Evolutionary conservation across 2,888 invertebrate genomes (phyloP), one percentile per base, ranked within the genome.

Genomic region (Lithophane socia): DNA sequence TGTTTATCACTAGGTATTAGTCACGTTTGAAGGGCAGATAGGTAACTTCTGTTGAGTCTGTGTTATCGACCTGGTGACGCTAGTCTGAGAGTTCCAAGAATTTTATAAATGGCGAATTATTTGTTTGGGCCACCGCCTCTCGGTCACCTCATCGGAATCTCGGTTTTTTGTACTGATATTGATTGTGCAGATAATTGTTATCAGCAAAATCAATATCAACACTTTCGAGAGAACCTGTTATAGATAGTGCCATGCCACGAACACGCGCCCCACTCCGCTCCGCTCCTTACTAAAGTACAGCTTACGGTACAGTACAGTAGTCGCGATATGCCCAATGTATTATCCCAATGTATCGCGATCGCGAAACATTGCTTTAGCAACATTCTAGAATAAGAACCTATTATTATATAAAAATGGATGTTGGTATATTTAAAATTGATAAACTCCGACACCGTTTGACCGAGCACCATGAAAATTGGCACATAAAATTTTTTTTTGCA

Each of bases 41-140:
- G 13, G 13, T 16, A 29, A 21, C 56, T 52, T 5, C 21, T 24
- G n/a, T 49, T 16, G 13, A 54, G 21, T 37, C 29, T 16, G 58
- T 63, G 37, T 37, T 75, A 76, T 76, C 54, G 37, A 37, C 21
- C 21, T 44, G 42, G 9, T 76, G 47, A 56, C 64, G 24, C 54
- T 49, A 42, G 18, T 47, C 8, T 16, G 37, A 13, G 5, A 47
- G 3, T 76, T 76, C 37, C 54, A 49, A 76, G 76, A 64, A 64
- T 37, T 49, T 44, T 29, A 3, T 61, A 52, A 63, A 52, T 37
- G 37, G 18, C 13, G 44, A 49, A 16, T 24, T 74, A 44, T 52
- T 73, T 47, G 10, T 73, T 18, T 13, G 37, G 9, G 49, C 42
- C 47, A 21, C 21, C 37, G 54, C 37, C 16, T 47, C 21, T 64